Evolutionary conservation across 2,797 vertebrate genomes (phyloP).

Genomic region (Cetoscarus ocellatus): DNA sequence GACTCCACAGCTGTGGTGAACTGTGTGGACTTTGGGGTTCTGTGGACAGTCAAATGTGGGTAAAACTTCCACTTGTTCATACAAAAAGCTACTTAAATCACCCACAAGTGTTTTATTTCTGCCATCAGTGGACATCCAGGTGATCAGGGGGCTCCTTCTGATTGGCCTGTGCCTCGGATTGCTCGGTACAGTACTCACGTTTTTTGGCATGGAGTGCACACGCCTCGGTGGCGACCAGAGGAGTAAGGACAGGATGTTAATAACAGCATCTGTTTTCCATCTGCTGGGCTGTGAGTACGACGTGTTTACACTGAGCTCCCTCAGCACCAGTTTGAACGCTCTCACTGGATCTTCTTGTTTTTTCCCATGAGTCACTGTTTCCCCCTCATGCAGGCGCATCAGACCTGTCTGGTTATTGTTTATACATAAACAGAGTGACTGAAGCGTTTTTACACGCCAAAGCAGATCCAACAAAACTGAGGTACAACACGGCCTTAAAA

Average conservation of each 20-base stretch:
- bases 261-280: slow-evolving; percentile 34
- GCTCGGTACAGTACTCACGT: slow-evolving; percentile 59
- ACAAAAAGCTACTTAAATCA: not conserved
- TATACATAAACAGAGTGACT: slow-evolving; percentile 64
- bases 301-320: not conserved
- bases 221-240: slow-evolving; percentile 76
- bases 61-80: not conserved
- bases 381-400: slow-evolving; percentile 51
- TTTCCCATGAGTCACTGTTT: slow-evolving; percentile 4
- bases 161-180: slow-evolving; percentile 61
- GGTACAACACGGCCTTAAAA: slow-evolving; percentile 24
- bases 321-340: not conserved
- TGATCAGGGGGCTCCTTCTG: slow-evolving; percentile 73
- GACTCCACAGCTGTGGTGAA: slow-evolving; percentile 42
- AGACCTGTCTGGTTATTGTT: slow-evolving; percentile 54
- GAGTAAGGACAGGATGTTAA: slow-evolving; percentile 80
- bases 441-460: slow-evolving; percentile 48
- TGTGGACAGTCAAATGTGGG: slow-evolving; percentile 47
- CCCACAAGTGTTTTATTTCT: not conserved
- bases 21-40: slow-evolving; percentile 33
- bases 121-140: slow-evolving; percentile 61
- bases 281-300: slow-evolving; percentile 39
- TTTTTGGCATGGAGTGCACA: slow-evolving; percentile 78
- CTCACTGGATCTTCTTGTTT: slow-evolving; percentile 19
- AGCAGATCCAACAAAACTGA: slow-evolving; percentile 55